Conservation (phyloP, 2,113 vertebrate species). For the Malurus alboscapulatus region DNA sequence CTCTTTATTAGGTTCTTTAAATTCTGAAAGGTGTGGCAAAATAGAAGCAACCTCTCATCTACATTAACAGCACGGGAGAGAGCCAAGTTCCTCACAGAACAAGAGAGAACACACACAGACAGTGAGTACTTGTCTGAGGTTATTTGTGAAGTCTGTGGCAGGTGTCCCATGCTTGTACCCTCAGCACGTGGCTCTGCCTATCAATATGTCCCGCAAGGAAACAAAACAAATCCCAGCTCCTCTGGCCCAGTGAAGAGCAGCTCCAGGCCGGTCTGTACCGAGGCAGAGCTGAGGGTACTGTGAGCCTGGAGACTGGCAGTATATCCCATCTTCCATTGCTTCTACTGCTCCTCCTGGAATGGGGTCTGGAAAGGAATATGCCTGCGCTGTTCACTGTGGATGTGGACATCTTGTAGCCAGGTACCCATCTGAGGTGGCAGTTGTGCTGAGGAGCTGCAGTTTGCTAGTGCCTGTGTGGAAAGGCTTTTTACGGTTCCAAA, state of each 20-base stretch:
- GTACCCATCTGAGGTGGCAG: neutral
- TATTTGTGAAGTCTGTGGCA: neutral
- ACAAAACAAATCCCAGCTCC: neutral
- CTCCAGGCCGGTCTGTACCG: neutral
- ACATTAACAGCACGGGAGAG: neutral
- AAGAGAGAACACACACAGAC: neutral
- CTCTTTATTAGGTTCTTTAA: neutral
- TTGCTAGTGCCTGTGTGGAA: neutral
- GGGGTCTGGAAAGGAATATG: neutral
- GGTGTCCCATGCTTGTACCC: neutral
- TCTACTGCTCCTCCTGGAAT: neutral
- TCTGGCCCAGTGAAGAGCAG: neutral
- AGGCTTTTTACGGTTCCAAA: neutral
- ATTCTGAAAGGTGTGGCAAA: neutral
- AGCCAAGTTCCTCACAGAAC: neutral
- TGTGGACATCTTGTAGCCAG: neutral
- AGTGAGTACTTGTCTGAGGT: neutral
- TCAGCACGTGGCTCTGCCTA: neutral
- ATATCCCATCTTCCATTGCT: neutral
- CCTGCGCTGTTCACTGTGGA: rapidly evolving
- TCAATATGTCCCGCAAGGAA: neutral
- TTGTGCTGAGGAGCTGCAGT: neutral
- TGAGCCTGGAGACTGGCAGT: neutral
- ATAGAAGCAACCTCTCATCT: neutral
- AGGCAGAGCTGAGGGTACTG: neutral